Evolutionary conservation across 2,113 vertebrate genomes (phyloP).

Genomic region (Seriola rivoliana): DNA sequence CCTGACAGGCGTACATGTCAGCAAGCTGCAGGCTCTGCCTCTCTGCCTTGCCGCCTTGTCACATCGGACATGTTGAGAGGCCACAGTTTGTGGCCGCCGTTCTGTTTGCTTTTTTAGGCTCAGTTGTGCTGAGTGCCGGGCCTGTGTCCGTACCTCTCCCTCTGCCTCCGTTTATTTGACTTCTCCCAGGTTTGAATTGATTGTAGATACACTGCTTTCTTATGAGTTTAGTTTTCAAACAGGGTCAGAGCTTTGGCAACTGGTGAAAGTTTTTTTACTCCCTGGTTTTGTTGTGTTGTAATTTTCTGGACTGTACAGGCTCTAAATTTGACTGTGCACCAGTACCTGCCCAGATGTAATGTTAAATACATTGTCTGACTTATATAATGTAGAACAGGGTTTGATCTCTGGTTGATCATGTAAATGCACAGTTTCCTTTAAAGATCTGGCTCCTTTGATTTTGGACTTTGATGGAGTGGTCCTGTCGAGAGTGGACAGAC

Average conservation of each 20-base stretch:
- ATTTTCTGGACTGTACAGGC: constrained; percentile 10
- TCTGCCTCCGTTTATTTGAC: constrained; percentile 71
- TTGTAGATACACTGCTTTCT: constrained; percentile 59
- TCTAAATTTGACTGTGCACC: background rate
- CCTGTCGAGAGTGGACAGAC: constrained; percentile 25
- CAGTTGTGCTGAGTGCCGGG: constrained; percentile 51
- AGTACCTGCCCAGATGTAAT: background rate
- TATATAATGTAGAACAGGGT: constrained; percentile 5
- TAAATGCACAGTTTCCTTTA: constrained; percentile 34
- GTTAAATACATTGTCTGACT: constrained; percentile 7
- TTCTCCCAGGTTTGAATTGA: constrained; percentile 65
- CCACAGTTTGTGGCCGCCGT: constrained; percentile 1
- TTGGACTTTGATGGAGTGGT: constrained; percentile 41
- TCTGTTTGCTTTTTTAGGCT: constrained; percentile 77
- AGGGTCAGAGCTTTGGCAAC: constrained; percentile 13
- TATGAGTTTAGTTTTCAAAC: constrained; percentile 64
- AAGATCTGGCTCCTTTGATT: constrained; percentile 18
- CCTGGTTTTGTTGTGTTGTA: background rate
- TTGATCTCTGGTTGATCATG: constrained; percentile 42
- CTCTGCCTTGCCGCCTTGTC: constrained; percentile 20
- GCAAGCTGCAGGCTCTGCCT: constrained; percentile 16
- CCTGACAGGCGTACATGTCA: constrained; percentile 31
- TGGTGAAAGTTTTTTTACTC: constrained; percentile 26
- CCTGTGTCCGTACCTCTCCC: constrained; percentile 37
- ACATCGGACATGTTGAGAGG: constrained; percentile 25